Base-by-base conservation (phyloP, 2,888 invertebrate species). In the Diarsia mendica region DNA sequence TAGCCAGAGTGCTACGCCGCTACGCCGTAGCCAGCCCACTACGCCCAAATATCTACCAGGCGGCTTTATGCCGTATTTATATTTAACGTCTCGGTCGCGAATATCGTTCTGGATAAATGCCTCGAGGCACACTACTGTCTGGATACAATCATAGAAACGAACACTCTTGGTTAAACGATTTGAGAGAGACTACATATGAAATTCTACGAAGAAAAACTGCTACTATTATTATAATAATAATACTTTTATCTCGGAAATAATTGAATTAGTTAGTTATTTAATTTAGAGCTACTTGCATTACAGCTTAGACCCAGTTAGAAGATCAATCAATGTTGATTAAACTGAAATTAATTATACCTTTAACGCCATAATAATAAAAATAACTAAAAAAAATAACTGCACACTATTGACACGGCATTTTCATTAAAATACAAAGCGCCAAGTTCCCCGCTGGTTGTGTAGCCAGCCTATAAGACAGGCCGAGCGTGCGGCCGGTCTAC, bases 51-150 rank as follows among this genome's bases (percentile, higher is more conserved):
- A 79, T 61, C 70, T 64, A 92, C 92, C 91, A 92, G 91, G 87
- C 92, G 88, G 93, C 92, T 94, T 93, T 92, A 91, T 92, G 92
- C 89, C 60, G 73, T 77, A 80, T 85, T 85, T 87, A 85, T 85
- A 79, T 71, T 70, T 75, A 76, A 87, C 87, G 86, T 79, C 71
- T 82, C 65, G 65, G 77, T 85, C 74, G 76, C 86, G 66, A 79
- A 75, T 82, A 74, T 70, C 23, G 68, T 67, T 77, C 65, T 67
- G 39, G 51, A 70, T 76, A 75, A 79, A 86, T 65, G 67, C 33
- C 39, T 67, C 51, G 46, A 65, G 67, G 69, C 66, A 65, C n/a
- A 68, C 58, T 33, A 73, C 18, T 63, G 49, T 60, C 51, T 73
- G 15, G 80, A 46, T 64, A 64, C 73, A 77, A 58, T 72, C 53